phyloP scores from a whole-genome alignment of 2,797 vertebrate genomes.

The Zenarchopterus dispar region DNA sequence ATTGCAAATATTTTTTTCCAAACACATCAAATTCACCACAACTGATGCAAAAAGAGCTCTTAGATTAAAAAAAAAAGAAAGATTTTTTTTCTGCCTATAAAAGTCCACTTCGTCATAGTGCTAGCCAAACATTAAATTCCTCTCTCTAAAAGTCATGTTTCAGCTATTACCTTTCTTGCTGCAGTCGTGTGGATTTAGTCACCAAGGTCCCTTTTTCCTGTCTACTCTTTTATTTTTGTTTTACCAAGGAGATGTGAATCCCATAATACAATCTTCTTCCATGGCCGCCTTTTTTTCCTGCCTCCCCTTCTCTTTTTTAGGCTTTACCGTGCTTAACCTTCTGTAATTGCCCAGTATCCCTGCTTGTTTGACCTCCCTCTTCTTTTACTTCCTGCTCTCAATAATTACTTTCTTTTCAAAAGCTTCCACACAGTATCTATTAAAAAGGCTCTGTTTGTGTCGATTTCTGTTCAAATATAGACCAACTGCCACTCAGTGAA shows the following conservation, averaged over 20 bases:
- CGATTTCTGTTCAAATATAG: conserved; percentile 1
- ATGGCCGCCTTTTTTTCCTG: background rate
- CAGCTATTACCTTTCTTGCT: background rate
- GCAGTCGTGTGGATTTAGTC: conserved; percentile 3
- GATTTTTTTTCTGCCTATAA: too few relatives aligned
- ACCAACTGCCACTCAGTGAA: conserved; percentile 17
- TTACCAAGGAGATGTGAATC: conserved; percentile 19
- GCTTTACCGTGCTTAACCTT: conserved; percentile 35
- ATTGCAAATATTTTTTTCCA: too few relatives aligned
- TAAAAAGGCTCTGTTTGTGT: conserved; percentile 3
- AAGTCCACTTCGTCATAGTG: too few relatives aligned
- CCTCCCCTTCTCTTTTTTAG: conserved; percentile 6
- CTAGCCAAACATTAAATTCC: too few relatives aligned
- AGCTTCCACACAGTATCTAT: background rate
- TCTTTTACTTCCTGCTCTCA: conserved; percentile 12
- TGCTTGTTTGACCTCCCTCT: conserved; percentile 17
- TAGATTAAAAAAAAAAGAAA: too few relatives aligned
- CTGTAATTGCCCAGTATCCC: conserved; percentile 22
- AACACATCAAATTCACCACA: too few relatives aligned
- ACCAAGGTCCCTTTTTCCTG: conserved; percentile 22
- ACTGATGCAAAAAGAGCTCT: too few relatives aligned
- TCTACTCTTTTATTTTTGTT: conserved; percentile 16
- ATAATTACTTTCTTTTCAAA: conserved; percentile 5
- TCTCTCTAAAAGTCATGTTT: background rate
- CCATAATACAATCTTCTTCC: conserved; percentile 7